Conservation (phyloP, 2,888 invertebrate genomes). For the Dysmachus trigonus region DNA sequence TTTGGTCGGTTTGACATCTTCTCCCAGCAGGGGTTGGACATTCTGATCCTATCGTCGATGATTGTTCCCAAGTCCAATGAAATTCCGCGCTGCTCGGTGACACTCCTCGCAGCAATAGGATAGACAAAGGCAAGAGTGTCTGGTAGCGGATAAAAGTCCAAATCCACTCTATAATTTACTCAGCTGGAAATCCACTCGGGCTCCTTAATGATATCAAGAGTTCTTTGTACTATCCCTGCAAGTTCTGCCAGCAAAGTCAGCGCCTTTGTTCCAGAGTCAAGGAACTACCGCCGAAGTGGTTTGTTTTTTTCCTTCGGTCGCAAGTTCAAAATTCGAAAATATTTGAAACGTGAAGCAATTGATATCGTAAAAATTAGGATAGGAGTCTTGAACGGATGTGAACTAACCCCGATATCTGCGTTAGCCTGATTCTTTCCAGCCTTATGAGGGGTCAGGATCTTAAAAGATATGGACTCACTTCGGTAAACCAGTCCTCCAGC, state of each 20-base stretch:
- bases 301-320: neutral
- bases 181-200: constrained; percentile 49
- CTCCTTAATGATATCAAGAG: constrained; percentile 50
- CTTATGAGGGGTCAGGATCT: constrained; percentile 33
- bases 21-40: constrained; percentile 37
- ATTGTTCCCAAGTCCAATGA: neutral
- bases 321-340: constrained; percentile 28
- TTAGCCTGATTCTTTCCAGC: neutral
- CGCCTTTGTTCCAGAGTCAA: constrained; percentile 31
- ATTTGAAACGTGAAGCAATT: constrained; percentile 15
- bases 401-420: constrained; percentile 5
- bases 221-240: constrained; percentile 33
- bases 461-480: neutral
- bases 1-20: constrained; percentile 42
- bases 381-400: constrained; percentile 15
- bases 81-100: constrained; percentile 4
- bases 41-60: constrained; percentile 11
- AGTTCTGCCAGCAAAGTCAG: neutral
- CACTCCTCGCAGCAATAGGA: neutral
- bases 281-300: neutral
- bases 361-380: constrained; percentile 3
- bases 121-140: constrained; percentile 49
- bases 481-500: constrained; percentile 11
- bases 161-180: constrained; percentile 49
- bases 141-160: constrained; percentile 44